Base-by-base conservation (phyloP, 2,888 invertebrate species). In the Netelia virgata region DNA sequence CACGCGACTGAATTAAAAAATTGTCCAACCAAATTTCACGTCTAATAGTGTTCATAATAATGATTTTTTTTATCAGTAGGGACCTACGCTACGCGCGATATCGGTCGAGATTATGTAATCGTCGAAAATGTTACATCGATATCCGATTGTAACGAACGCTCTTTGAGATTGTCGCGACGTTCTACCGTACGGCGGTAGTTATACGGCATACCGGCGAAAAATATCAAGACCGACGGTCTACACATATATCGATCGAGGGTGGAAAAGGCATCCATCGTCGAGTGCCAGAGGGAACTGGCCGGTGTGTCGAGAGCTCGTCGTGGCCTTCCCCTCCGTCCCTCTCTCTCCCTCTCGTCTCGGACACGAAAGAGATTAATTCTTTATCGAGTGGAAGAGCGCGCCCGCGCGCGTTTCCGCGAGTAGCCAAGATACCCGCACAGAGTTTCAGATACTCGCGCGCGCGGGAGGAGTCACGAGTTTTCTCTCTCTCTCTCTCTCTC, bases 361-460 rank as follows among this genome's bases (percentile, higher is more conserved):
- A 79, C 84, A 78, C 82, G 84, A 82, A 78, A 78, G 84, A 82
- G 84, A 84, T 84, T 84, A 84, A 84, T 84, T 84, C 84, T 84
- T 84, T 82, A 84, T 84, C 84, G 84, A 84, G 86, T 81, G 82
- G 86, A 86, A 89, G 89, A 72, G 28, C 5, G 28, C 28, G 78
- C 55, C 63, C 70, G 57, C 69, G 55, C 89, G 88, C 88, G 87
- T 88, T 88, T 77, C 81, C 87, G 89, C 89, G 87, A 86, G 79
- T 68, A 77, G 82, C 82, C 86, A 87, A 88, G 89, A 87, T 83
- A 83, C 81, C 72, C 55, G 47, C 74, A 50, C 72, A n/a, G 77
- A 70, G 57, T 64, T 66, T 78, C 69, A 50, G 77, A 70, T 64
- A 82, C 66, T 76, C 75, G 66, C 47, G 63, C 69, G 57, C 50